These are phyloP conservation scores for Pollicipes pollicipes DNA, from an alignment of 1,140 invertebrate genomes.

Conservation along the genomic window DNA sequence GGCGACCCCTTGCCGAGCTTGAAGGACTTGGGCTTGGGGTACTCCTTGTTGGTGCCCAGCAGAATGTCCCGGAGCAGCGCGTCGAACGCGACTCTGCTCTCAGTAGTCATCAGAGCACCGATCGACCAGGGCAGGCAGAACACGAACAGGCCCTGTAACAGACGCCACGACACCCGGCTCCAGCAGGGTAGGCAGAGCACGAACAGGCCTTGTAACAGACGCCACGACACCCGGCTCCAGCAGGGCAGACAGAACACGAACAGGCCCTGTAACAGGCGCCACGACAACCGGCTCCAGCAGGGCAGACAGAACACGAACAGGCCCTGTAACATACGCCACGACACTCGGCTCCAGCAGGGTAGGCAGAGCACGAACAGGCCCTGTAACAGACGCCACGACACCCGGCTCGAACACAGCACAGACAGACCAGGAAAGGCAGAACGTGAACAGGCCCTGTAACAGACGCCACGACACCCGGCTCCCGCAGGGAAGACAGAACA, in stretches of 20 bases:
- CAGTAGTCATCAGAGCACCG: constrained; percentile 48
- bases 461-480: too few species aligned
- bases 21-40: constrained; percentile 70
- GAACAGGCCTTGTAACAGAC: neutral
- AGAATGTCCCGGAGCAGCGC: constrained; percentile 55
- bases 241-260: constrained; percentile 26
- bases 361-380: too few species aligned
- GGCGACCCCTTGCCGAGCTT: constrained; percentile 61
- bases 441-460: constrained; percentile 52
- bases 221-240: too few species aligned
- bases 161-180: too few species aligned
- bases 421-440: too few species aligned
- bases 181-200: neutral
- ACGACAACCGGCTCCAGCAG: too few species aligned
- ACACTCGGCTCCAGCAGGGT: too few species aligned
- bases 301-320: too few species aligned
- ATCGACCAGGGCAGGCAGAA: constrained; percentile 75
- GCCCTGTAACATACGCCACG: too few species aligned
- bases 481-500: too few species aligned
- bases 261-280: constrained; percentile 57
- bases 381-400: too few species aligned
- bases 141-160: constrained; percentile 59
- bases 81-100: constrained; percentile 57
- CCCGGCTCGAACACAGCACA: too few species aligned
- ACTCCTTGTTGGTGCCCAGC: constrained; percentile 44